phyloP scores from a whole-genome alignment of 2,888 invertebrate species.

The Chaitophorus viminalis region DNA sequence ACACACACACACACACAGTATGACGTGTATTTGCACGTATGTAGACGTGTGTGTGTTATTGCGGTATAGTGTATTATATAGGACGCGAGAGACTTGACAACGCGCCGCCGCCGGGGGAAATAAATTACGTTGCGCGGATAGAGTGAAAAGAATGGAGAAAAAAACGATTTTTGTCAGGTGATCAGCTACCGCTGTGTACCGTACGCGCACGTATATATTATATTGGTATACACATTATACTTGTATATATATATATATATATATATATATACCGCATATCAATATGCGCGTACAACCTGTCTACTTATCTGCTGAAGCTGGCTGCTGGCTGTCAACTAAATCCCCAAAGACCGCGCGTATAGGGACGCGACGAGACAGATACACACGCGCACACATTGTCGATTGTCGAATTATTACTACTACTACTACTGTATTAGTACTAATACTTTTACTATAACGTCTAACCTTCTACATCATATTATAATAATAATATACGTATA shows the following conservation, averaged over 20 bases:
- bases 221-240: too few relatives aligned
- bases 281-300: constrained; percentile 50
- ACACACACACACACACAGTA: too few relatives aligned
- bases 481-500: too few relatives aligned
- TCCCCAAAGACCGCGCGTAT: constrained; percentile 44
- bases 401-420: constrained; percentile 34
- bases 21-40: neutral
- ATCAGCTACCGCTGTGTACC: constrained; percentile 12
- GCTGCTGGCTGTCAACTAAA: constrained; percentile 44
- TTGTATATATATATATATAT: too few relatives aligned
- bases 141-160: constrained; percentile 11
- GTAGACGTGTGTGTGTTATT: neutral
- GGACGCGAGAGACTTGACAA: neutral
- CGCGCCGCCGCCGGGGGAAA: neutral
- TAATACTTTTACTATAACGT: neutral
- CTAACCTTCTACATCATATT: too few relatives aligned
- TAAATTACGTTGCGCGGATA: neutral
- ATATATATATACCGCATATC: too few relatives aligned
- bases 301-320: constrained; percentile 43
- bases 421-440: too few relatives aligned
- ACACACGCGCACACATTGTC: neutral
- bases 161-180: constrained; percentile 43
- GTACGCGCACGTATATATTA: too few relatives aligned
- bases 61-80: too few relatives aligned
- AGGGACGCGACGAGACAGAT: constrained; percentile 1